A percentile compares a stretch with the other conserved stretches of the same genome.
Evolutionary conservation across 2,888 invertebrate genomes (phyloP).

Genomic region (Chesias legatella): DNA sequence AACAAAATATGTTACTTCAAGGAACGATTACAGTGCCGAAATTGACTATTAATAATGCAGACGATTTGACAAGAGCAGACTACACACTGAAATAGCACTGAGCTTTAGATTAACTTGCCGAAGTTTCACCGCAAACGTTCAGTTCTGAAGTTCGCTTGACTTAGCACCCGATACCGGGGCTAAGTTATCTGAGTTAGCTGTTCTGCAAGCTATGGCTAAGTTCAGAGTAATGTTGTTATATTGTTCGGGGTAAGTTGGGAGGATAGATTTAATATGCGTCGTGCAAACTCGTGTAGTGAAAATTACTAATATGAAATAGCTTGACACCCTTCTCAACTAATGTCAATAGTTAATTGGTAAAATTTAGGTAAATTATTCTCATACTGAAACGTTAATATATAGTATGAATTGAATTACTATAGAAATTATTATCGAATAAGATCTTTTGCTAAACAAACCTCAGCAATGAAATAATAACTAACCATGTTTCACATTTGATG

Average conservation of each 20-base stretch:
- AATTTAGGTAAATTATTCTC: too few relatives aligned
- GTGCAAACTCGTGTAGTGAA: neutral
- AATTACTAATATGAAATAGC: neutral
- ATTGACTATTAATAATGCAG: too few relatives aligned
- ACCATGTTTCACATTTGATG: too few relatives aligned
- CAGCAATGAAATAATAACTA: too few relatives aligned
- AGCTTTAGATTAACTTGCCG: slow-evolving; percentile 43
- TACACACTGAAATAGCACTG: slow-evolving; percentile 23
- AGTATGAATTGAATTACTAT: too few relatives aligned
- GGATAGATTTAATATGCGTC: slow-evolving; percentile 20
- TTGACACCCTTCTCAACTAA: too few relatives aligned
- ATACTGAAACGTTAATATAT: too few relatives aligned
- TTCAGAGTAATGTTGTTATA: slow-evolving; percentile 65
- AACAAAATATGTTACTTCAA: too few relatives aligned
- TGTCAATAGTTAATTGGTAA: too few relatives aligned
- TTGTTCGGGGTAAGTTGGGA: slow-evolving; percentile 47
- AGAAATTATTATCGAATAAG: too few relatives aligned
- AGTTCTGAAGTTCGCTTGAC: slow-evolving; percentile 63
- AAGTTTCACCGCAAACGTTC: slow-evolving; percentile 62
- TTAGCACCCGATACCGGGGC: slow-evolving; percentile 67
- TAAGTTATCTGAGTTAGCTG: slow-evolving; percentile 66
- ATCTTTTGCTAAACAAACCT: too few relatives aligned
- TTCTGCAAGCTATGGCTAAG: slow-evolving; percentile 58
- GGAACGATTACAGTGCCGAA: too few relatives aligned
- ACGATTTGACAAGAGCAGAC: slow-evolving; percentile 11